phyloP scores from a whole-genome alignment of 2,113 vertebrate genomes.

The Tichodroma muraria region DNA sequence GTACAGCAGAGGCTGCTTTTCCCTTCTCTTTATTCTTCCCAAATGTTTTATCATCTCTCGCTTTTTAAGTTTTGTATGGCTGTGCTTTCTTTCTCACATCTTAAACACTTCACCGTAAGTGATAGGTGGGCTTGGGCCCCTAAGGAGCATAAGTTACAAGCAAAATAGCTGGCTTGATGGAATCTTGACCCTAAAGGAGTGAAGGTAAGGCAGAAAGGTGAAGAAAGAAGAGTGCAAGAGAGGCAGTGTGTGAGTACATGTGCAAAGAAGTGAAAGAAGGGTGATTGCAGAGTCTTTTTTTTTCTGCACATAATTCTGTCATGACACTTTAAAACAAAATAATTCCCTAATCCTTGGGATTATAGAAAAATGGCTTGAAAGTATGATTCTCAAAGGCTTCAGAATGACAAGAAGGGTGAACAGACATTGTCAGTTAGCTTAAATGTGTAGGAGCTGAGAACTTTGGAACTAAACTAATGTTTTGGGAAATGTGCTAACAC shows the following conservation, averaged over 20 bases:
- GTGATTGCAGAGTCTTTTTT: not conserved
- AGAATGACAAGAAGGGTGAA: not conserved
- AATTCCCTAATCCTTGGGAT: not conserved
- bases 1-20: not conserved
- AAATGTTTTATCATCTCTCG: not conserved
- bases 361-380: not conserved
- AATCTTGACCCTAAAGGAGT: not conserved
- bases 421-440: not conserved
- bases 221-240: not conserved
- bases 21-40: not conserved
- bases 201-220: not conserved
- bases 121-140: not conserved
- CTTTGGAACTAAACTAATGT: not conserved
- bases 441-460: not conserved
- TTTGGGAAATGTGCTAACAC: not conserved
- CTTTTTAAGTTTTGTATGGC: not conserved
- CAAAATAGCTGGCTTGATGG: not conserved
- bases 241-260: not conserved
- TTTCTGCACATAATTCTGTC: not conserved
- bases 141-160: not conserved
- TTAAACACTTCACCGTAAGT: fast-evolving
- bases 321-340: not conserved
- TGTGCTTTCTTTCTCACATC: not conserved
- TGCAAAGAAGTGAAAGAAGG: not conserved
- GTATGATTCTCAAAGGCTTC: not conserved